phyloP scores from a whole-genome alignment of 2,113 vertebrate genomes.

The Puffinus mauretanicus region DNA sequence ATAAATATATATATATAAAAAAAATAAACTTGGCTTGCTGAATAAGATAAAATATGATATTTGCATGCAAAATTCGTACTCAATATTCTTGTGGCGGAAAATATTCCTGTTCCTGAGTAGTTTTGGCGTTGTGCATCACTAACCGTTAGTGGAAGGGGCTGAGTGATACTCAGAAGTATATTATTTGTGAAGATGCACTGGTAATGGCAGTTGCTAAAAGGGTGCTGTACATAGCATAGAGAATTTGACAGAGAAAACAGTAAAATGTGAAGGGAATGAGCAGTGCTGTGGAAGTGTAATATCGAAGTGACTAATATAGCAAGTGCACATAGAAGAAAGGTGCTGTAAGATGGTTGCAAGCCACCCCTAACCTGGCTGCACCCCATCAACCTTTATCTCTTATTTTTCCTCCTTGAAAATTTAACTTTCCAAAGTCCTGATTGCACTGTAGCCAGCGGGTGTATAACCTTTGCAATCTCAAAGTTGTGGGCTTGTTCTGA shows the following conservation, averaged over 20 bases:
- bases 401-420: background rate
- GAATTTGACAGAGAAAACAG: background rate
- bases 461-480: background rate
- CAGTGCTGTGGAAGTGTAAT: background rate
- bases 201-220: background rate
- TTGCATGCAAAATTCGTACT: background rate
- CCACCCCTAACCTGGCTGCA: background rate
- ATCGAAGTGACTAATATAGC: background rate
- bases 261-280: background rate
- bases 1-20: background rate
- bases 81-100: background rate
- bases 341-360: background rate
- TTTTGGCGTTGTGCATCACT: background rate
- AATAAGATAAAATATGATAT: background rate
- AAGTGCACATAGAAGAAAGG: background rate
- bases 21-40: background rate
- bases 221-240: background rate
- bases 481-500: background rate
- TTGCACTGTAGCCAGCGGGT: rapidly evolving
- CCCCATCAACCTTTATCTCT: background rate
- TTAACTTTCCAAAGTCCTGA: background rate
- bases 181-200: background rate
- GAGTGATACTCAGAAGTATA: background rate
- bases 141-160: background rate
- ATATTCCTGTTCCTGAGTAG: background rate